Evolutionary conservation across 2,113 vertebrate species (phyloP).

Genomic region (Calidris pugnax): DNA sequence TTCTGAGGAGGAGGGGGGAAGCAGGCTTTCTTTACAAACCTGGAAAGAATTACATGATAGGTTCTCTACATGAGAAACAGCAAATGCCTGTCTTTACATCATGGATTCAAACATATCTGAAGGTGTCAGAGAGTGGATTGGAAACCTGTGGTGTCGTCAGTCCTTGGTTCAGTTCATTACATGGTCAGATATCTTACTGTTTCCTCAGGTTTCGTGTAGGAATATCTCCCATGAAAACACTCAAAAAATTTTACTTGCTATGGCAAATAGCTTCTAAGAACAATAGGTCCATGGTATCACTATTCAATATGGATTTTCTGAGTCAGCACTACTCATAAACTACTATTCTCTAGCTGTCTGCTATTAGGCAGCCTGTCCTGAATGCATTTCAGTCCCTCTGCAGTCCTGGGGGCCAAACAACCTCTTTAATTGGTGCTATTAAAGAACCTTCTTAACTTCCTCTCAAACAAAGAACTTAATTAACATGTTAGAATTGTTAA

Average conservation of each 20-base stretch:
- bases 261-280: fast-evolving
- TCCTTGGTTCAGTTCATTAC: neutral
- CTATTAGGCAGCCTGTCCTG: neutral
- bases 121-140: neutral
- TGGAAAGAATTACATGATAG: neutral
- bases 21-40: neutral
- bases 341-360: neutral
- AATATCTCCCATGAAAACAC: neutral
- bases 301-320: neutral
- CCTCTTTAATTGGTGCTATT: neutral
- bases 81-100: neutral
- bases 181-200: neutral
- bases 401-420: neutral
- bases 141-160: fast-evolving
- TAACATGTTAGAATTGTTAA: neutral
- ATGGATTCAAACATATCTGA: neutral
- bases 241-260: neutral
- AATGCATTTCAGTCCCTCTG: neutral
- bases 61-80: neutral
- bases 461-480: neutral
- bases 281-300: neutral
- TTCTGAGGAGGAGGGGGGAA: neutral
- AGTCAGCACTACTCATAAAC: neutral
- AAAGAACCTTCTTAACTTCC: neutral
- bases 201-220: neutral